Evolutionary conservation across 2,113 vertebrate species (phyloP), one percentile per base, ranked within the genome.

Genomic region (Pardalotus punctatus): DNA sequence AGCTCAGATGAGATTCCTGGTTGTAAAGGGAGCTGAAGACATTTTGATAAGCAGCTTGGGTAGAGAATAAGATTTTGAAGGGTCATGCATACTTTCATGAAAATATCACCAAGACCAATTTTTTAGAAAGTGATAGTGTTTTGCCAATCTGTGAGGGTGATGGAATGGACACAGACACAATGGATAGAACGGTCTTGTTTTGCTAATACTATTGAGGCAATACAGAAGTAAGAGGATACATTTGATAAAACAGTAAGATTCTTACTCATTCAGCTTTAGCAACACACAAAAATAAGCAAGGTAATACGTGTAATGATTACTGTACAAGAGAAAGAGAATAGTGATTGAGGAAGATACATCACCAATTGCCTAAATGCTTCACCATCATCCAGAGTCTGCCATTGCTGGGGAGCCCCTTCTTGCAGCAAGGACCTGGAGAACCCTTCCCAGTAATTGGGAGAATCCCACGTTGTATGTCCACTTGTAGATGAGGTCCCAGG

Each of bases 121-220:
- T 66, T 38, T 25, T 6, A 17, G 10, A 12, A 84, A 40, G 15
- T 50, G 5, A 9, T 24, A 23, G 6, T 35, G 60, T 48, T 73
- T 48, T 47, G 50, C 24, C 16, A 29, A 0, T 65, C 0, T 1
- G 1, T 20, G 4, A 10, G 10, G 12, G 1, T 40, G n/a, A 9
- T 85, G 8, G 24, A 40, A 35, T 65, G 29, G 29, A 29, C 12
- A 35, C 20, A 74, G 23, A 23, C 29, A 20, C 19, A 20, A 3
- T 40, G 42, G n/a, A 56, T 65, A n/a, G 42, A n/a, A 40, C 16
- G 12, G 20, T 57, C 20, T 29, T 57, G 16, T 24, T 72, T 72
- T 54, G 17, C 17, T 54, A 1, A 36, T 51, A 13, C 9, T 72
- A 25, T 29, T 65, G 60, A 57, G 35, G 29, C 15, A 40, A 56